phyloP scores from a whole-genome alignment of 2,113 vertebrate genomes.

The Mixornis gularis region DNA sequence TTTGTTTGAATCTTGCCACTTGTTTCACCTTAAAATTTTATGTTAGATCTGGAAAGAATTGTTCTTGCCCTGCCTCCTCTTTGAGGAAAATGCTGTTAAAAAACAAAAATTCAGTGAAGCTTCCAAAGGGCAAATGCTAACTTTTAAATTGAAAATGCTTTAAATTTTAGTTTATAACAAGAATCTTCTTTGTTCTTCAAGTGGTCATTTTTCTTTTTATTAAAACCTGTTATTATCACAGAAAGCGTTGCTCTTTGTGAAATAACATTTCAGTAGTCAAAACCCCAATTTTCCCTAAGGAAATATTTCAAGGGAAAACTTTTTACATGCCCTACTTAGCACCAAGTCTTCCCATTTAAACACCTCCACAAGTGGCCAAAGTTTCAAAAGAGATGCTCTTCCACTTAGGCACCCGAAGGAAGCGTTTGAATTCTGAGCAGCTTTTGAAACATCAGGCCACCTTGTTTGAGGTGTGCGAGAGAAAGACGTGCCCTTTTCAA shows the following conservation, averaged over 20 bases:
- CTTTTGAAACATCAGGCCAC: conserved; percentile 63
- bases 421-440: conserved; percentile 52
- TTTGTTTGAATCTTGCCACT: conserved; percentile 41
- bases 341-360: conserved; percentile 47
- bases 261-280: conserved; percentile 43
- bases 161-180: conserved; percentile 46
- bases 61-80: conserved; percentile 21
- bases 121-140: conserved; percentile 51
- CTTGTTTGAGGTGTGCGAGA: conserved; percentile 50
- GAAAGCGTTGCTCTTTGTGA: conserved; percentile 25
- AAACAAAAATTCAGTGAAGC: conserved; percentile 46
- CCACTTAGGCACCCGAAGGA: conserved; percentile 27
- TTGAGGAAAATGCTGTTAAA: conserved; percentile 40
- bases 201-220: conserved; percentile 55
- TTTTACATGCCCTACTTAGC: conserved; percentile 46
- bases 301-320: conserved; percentile 55
- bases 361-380: conserved; percentile 56
- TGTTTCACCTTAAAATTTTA: conserved; percentile 39
- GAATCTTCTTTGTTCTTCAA: conserved; percentile 43
- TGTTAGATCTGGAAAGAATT: conserved; percentile 10
- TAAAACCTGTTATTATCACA: conserved; percentile 25
- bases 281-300: conserved; percentile 42
- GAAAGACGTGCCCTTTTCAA: conserved; percentile 47
- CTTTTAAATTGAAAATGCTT: conserved; percentile 38
- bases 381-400: conserved; percentile 60